Evolutionary conservation across 2,888 invertebrate species (phyloP).

Genomic region (Anodontia alba): DNA sequence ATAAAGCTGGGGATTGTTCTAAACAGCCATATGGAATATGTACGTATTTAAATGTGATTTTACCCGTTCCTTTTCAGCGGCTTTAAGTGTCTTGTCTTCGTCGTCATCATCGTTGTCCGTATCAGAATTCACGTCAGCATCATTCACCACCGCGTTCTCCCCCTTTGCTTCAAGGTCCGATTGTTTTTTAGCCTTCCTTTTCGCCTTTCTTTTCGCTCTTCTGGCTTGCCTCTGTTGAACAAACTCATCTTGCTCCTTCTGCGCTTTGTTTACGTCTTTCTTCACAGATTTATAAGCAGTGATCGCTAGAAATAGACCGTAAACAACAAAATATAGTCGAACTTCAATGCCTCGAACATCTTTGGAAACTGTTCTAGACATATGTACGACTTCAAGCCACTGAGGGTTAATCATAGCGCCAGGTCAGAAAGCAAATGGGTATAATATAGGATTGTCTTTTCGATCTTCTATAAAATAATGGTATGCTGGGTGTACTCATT

Average conservation of each 20-base stretch:
- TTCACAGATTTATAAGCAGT: neutral
- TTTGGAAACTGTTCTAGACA: too few relatives aligned
- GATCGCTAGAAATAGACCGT: neutral
- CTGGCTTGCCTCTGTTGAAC: neutral
- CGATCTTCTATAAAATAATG: too few relatives aligned
- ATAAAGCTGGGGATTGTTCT: too few relatives aligned
- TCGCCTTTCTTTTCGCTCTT: neutral
- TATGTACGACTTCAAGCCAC: too few relatives aligned
- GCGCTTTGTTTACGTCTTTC: neutral
- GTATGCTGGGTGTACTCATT: too few relatives aligned
- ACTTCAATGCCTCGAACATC: too few relatives aligned
- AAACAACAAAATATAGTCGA: too few relatives aligned
- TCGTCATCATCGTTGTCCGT: neutral
- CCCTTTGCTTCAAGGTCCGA: neutral
- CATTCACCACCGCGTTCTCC: neutral
- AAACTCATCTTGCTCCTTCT: neutral
- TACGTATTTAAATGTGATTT: too few relatives aligned
- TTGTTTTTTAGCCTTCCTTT: neutral
- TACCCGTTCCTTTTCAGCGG: slow-evolving; percentile 1
- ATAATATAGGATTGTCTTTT: too few relatives aligned
- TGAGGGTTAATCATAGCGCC: too few relatives aligned
- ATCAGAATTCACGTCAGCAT: neutral
- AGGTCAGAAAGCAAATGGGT: too few relatives aligned
- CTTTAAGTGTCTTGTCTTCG: neutral
- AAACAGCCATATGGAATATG: too few relatives aligned